phyloP scores from a whole-genome alignment of 2,888 invertebrate genomes.

The Phytoseiulus persimilis region DNA sequence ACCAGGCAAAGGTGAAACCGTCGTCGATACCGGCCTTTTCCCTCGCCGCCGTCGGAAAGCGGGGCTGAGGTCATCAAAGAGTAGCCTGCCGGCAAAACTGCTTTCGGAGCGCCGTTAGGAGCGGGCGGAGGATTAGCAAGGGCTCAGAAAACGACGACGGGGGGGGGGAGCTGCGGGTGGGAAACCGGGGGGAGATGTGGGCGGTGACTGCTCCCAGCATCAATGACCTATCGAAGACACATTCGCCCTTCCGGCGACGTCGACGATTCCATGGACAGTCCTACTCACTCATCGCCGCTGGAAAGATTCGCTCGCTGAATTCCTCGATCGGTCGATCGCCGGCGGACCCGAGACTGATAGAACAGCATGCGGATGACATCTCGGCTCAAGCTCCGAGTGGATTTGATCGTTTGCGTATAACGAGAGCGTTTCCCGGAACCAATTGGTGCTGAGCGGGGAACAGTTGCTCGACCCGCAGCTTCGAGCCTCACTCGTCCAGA shows the following conservation, averaged over 20 bases:
- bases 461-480: background rate
- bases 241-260: background rate
- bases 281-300: background rate
- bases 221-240: background rate
- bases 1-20: background rate
- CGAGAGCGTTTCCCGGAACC: background rate
- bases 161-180: background rate
- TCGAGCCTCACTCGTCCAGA: too few species aligned
- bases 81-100: background rate
- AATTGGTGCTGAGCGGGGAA: background rate
- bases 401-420: background rate
- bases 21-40: background rate
- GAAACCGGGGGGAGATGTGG: background rate
- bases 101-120: too few species aligned
- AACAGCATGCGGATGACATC: background rate
- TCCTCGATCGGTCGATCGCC: background rate
- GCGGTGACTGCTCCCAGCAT: background rate
- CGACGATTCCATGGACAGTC: background rate
- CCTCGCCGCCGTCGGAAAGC: background rate
- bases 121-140: background rate
- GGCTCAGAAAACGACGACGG: background rate
- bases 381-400: background rate
- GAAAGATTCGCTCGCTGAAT: background rate
- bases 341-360: background rate
- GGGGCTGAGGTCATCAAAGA: background rate